A percentile compares a stretch with the other conserved stretches of the same genome.
Evolutionary conservation across 2,888 invertebrate genomes (phyloP).

Genomic region (Emmelina monodactyla): DNA sequence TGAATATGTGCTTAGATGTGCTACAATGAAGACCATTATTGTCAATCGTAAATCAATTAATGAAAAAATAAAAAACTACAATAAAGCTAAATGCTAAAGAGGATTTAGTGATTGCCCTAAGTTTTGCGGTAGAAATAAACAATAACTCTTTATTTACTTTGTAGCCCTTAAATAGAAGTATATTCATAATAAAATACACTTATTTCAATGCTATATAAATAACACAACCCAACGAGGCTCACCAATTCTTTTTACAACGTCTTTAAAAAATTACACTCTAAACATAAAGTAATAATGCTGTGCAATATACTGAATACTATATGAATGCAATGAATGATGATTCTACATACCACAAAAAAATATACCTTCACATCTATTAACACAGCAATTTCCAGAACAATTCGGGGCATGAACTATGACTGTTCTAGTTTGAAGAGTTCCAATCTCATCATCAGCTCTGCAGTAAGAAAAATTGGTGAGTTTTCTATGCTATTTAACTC

Average conservation of each 20-base stretch:
- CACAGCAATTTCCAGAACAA: constrained; percentile 27
- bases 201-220: background rate
- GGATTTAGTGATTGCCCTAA: no score
- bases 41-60: no score
- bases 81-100: no score
- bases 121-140: no score
- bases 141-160: no score
- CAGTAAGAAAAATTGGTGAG: constrained; percentile 51
- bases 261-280: constrained; percentile 21
- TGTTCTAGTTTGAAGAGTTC: constrained; percentile 39
- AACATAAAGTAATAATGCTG: constrained; percentile 18
- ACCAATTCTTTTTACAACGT: constrained; percentile 44
- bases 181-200: background rate
- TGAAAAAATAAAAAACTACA: no score
- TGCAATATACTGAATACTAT: no score
- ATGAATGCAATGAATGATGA: constrained; percentile 2
- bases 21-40: no score
- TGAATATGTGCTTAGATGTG: no score
- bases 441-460: constrained; percentile 27
- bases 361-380: constrained; percentile 36
- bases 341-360: constrained; percentile 3
- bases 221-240: constrained; percentile 24
- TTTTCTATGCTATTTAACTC: no score
- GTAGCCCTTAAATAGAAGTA: no score
- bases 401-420: constrained; percentile 39